A percentile compares a stretch with the other conserved stretches of the same genome.
These are phyloP conservation scores for Pachyuromys duprasi DNA, from an alignment of 2,797 vertebrate genomes.

Conservation along the genomic window DNA sequence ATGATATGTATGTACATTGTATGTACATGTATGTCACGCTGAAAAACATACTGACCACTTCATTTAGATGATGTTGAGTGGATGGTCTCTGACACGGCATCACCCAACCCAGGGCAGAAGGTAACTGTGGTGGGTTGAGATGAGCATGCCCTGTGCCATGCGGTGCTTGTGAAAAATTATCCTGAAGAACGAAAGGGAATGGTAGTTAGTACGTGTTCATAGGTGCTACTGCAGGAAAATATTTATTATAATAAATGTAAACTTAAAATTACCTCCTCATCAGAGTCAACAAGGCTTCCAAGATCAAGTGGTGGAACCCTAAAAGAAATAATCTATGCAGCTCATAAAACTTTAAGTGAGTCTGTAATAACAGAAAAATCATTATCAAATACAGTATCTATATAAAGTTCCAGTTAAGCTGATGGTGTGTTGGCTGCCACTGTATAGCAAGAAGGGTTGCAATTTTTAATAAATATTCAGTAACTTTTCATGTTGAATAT, in stretches of 20 bases:
- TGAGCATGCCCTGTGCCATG: slow-evolving; percentile 65
- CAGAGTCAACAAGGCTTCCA: slow-evolving; percentile 86
- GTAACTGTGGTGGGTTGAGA: slow-evolving; percentile 70
- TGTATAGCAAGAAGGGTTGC: neutral
- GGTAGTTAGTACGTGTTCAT: neutral
- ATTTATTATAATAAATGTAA: slow-evolving; percentile 10
- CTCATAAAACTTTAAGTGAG: slow-evolving; percentile 31
- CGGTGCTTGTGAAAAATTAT: slow-evolving; percentile 70
- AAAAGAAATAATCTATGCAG: slow-evolving; percentile 75
- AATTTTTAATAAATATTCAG: slow-evolving; percentile 20
- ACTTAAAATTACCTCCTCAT: slow-evolving; percentile 87
- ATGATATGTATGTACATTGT: neutral
- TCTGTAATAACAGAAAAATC: slow-evolving; percentile 31
- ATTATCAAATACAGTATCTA: neutral
- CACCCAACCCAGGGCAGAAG: slow-evolving; percentile 77
- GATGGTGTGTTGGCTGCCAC: neutral
- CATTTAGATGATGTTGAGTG: slow-evolving; percentile 64
- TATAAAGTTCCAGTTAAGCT: neutral
- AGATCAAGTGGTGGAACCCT: slow-evolving; percentile 90
- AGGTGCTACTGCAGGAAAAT: neutral
- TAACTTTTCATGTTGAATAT: slow-evolving; percentile 11
- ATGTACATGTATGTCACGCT: neutral
- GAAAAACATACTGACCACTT: slow-evolving; percentile 79
- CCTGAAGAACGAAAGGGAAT: slow-evolving; percentile 79
- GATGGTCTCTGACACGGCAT: slow-evolving; percentile 64